A percentile compares a stretch with the other conserved stretches of the same genome.
Evolutionary conservation across 2,113 vertebrate species (phyloP).

Genomic region (Eublepharis macularius): DNA sequence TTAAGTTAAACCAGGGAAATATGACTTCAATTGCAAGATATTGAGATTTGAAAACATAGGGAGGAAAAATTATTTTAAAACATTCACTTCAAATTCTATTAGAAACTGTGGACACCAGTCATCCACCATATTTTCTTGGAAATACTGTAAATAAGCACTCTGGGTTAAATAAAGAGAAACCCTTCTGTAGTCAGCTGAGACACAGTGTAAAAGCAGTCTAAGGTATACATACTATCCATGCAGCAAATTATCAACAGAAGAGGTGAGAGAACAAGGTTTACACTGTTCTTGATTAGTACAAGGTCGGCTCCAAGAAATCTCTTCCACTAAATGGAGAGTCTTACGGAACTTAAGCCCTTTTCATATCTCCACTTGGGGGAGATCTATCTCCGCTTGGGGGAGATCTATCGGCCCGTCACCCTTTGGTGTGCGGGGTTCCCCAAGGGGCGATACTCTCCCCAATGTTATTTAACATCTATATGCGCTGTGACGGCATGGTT

Average conservation of each 20-base stretch:
- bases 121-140: background rate
- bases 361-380: no score
- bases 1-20: slow-evolving; percentile 29
- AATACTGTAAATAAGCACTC: background rate
- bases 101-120: slow-evolving; percentile 6
- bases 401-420: no score
- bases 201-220: background rate
- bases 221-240: slow-evolving; percentile 4
- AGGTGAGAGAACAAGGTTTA: slow-evolving; percentile 17
- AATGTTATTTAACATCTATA: no score
- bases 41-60: background rate
- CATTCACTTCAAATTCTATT: background rate
- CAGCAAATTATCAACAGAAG: background rate
- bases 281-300: background rate
- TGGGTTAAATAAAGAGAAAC: background rate
- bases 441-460: no score
- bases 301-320: no score
- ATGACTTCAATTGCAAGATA: background rate
- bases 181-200: background rate
- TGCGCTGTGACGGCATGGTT: no score
- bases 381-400: no score
- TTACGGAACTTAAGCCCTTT: no score
- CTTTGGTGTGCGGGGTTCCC: no score
- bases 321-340: no score
- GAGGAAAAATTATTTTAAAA: background rate